phyloP scores from a whole-genome alignment of 2,113 vertebrate species.

The Heterocephalus glaber region DNA sequence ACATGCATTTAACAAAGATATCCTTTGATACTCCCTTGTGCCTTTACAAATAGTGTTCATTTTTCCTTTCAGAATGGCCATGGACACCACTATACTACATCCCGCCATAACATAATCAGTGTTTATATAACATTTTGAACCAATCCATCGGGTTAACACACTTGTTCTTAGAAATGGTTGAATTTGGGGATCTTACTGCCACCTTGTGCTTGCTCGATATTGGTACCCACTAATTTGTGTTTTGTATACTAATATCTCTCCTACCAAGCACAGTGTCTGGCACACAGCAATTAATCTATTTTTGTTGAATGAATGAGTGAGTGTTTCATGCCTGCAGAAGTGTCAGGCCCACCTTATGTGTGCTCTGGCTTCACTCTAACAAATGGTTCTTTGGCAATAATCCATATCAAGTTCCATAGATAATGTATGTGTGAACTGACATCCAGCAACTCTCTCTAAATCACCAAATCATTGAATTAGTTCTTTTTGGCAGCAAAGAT shows the following conservation, averaged over 20 bases:
- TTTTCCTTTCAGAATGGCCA: background rate
- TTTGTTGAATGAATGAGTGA: background rate
- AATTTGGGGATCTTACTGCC: conserved; percentile 65
- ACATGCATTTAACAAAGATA: background rate
- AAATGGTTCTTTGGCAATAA: background rate
- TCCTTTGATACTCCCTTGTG: background rate
- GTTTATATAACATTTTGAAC: conserved; percentile 12
- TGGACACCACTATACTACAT: background rate
- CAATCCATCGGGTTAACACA: background rate
- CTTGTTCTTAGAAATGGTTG: background rate
- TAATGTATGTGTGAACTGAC: background rate
- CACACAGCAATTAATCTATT: background rate
- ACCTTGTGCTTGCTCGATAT: conserved; percentile 62
- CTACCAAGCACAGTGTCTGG: background rate
- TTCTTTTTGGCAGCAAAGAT: background rate
- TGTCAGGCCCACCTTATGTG: background rate
- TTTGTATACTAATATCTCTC: rapidly evolving
- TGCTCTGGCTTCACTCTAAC: background rate
- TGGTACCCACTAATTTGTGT: background rate
- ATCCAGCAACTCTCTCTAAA: background rate
- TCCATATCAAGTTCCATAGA: background rate
- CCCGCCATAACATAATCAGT: background rate
- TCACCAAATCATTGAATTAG: background rate
- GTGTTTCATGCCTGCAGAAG: background rate
- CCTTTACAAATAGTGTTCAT: background rate